Evolutionary conservation across 2,797 vertebrate species (phyloP), one percentile per base, ranked within the genome.

Genomic region (Tamandua tetradactyla): DNA sequence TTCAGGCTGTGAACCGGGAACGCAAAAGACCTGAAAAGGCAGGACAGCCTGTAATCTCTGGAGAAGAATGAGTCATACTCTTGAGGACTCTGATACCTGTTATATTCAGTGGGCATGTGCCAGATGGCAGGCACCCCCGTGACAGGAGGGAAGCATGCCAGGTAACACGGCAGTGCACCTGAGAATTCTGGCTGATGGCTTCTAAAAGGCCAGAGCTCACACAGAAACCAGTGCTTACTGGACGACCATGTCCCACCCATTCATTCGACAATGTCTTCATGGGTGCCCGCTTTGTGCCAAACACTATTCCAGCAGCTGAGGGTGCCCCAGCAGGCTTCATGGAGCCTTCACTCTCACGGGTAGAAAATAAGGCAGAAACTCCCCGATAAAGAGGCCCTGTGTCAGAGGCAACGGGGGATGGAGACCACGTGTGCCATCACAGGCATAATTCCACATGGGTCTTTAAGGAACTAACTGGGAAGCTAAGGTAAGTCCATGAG

Each of bases 381-480:
- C 8, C 14, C 6, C 22, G 1, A 2, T 1, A 15, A 1, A 20
- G 17, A 69, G 44, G 35, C 27, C 22, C 18, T 2, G 1, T 10
- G 35, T 5, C 25, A 18, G 7, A n/a, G 52, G 61, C 22, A 4
- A 4, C 25, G 17, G 66, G 23, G 62, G 35, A 18, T 1, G 7
- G 20, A 86, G 59, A 68, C 55, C 23, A 15, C 22, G 23, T 13
- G 14, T 3, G 57, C 3, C 3, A n/a, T 14, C 25, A 20, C 18
- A 3, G 15, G 30, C 20, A 3, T 7, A 18, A 64, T 3, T 20
- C 27, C 3, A 11, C 1, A 27, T 27, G 0, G 35, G 32, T 52
- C 72, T 87, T 40, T 64, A 25, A 40, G 25, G 57, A 72, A 27
- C 13, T 22, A 3, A 22, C 3, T 9, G 17, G 40, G 44, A 79